Percentiles rank a stretch among this genome's conserved stretches.
Conservation (phyloP, 2,113 vertebrate species). For the Muscicapa adusta region DNA sequence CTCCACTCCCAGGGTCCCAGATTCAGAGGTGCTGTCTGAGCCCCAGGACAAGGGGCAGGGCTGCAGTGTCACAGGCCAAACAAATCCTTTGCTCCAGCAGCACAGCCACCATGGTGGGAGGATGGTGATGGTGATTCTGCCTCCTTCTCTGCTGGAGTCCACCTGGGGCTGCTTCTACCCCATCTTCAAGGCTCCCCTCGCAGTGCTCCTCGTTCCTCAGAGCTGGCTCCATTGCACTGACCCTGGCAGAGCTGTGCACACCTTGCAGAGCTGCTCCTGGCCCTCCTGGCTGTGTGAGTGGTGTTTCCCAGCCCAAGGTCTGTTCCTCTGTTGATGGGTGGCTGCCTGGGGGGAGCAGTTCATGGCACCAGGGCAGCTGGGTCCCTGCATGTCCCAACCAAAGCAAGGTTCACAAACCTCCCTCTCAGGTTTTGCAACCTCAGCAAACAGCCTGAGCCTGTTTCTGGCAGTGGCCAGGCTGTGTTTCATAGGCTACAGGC, state of each 20-base stretch:
- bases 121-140: neutral
- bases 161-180: neutral
- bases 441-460: neutral
- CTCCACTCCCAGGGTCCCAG: fast-evolving
- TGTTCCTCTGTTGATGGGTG: fast-evolving
- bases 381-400: neutral
- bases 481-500: neutral
- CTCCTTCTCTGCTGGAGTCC: neutral
- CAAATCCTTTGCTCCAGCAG: neutral
- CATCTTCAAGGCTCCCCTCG: fast-evolving
- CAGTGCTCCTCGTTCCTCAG: fast-evolving
- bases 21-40: neutral
- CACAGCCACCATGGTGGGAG: fast-evolving
- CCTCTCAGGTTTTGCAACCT: neutral
- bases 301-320: neutral
- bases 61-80: neutral
- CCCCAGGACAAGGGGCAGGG: neutral
- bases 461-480: neutral
- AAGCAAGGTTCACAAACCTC: neutral
- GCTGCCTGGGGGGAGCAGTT: neutral
- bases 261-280: neutral
- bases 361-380: fast-evolving
- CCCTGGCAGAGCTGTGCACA: neutral
- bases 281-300: fast-evolving
- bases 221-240: fast-evolving